phyloP scores from a whole-genome alignment of 2,888 invertebrate genomes.

The Auanema freiburgensis region DNA sequence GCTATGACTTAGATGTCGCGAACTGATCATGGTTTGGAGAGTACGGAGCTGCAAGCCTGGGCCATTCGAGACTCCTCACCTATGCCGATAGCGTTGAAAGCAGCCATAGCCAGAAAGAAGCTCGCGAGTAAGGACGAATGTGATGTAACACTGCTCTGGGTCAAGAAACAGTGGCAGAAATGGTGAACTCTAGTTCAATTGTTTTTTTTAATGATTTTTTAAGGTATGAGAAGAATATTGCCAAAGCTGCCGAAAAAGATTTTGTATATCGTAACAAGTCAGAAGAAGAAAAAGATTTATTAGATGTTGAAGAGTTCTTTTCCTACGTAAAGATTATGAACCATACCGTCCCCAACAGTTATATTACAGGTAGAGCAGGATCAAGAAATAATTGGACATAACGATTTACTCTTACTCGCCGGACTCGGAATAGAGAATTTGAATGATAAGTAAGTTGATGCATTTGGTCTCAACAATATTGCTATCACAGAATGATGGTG shows the following conservation, averaged over 20 bases:
- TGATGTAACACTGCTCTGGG: conserved; percentile 38
- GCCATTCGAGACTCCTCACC: conserved; percentile 38
- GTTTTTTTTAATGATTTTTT: not conserved
- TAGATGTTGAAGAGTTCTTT: conserved; percentile 38
- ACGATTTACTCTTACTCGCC: conserved; percentile 26
- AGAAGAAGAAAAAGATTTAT: conserved; percentile 45
- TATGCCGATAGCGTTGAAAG: conserved; percentile 39
- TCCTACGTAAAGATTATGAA: conserved; percentile 8
- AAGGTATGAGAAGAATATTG: conserved; percentile 24
- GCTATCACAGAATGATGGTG: conserved; percentile 24
- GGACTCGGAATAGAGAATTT: not conserved
- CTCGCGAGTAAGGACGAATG: conserved; percentile 18
- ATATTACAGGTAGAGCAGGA: conserved; percentile 17
- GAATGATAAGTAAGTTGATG: not conserved
- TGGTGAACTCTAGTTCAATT: conserved; percentile 24
- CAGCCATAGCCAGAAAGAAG: conserved; percentile 26
- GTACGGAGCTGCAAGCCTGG: conserved; percentile 31
- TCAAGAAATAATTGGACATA: conserved; percentile 25
- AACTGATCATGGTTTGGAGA: conserved; percentile 3
- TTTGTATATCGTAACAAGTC: conserved; percentile 52
- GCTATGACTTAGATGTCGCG: not conserved
- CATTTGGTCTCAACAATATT: not conserved
- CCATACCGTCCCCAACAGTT: not conserved
- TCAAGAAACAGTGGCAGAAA: conserved; percentile 44
- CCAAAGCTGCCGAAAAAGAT: conserved; percentile 34